Evolutionary conservation across 2,888 invertebrate genomes (phyloP), one percentile per base, ranked within the genome.

Genomic region (Yponomeuta cagnagella): DNA sequence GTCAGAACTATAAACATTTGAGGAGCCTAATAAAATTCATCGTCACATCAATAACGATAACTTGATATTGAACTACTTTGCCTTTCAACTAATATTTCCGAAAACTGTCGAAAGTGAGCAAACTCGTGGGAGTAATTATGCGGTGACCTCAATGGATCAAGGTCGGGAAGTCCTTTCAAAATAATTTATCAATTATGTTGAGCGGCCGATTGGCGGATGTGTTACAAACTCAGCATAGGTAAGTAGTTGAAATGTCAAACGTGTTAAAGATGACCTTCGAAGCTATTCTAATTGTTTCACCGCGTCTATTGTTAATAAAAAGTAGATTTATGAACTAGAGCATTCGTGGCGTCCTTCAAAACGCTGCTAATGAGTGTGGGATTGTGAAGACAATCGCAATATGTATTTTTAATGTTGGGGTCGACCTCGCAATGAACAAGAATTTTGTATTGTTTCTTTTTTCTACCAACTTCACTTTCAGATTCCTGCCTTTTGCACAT

Each of bases 321-420:
- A 72, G 69, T 72, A 70, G 70, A 72, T 67, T 73, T 73, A 70
- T 67, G 71, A 48, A 73, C 70, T 69, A 70, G 31, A 31, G 66
- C 33, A 52, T 71, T 71, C 70, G 70, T 63, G 52, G 64, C 76
- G 79, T 79, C 88, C 88, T 89, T 82, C 78, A 74, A 73, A 75
- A 74, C 72, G 75, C 72, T 75, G 79, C 73, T 87, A 85, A 87
- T 83, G 79, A 79, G 75, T 83, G 87, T 87, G 87, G 77, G 88
- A 87, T 73, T 67, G 37, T 58, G 64, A 52, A 71, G n/a, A 73
- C 33, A 71, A 70, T 70, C 30, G 30, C 70, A 71, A 70, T 79
- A 75, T 37, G 73, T 73, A 73, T 73, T 65, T 30, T 12, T 65
- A 30, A 65, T 33, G 23, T 31, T 30, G 64, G 64, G 2, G 10